Percentiles rank a stretch among this genome's conserved stretches.
Conservation (phyloP, 2,113 vertebrate species). For the Pycnonotus jocosus region DNA sequence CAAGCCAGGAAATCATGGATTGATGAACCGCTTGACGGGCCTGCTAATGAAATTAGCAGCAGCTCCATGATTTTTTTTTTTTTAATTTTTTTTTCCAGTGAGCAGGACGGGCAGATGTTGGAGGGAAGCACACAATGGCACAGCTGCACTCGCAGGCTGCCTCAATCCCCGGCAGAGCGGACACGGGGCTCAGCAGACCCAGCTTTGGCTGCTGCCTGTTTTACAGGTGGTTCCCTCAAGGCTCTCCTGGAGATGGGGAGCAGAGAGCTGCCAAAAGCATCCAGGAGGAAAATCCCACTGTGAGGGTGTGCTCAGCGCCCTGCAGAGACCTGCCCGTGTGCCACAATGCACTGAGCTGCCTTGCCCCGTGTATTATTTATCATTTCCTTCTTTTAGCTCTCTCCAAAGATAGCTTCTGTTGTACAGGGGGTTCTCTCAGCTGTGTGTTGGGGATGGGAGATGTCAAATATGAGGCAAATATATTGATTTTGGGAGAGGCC, state of each 20-base stretch:
- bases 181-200: not conserved
- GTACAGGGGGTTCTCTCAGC: not conserved
- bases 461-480: not conserved
- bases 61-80: not conserved
- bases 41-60: slow-evolving; percentile 49
- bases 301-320: accelerated
- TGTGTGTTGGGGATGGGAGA: not conserved
- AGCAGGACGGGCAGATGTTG: not conserved
- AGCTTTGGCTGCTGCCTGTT: not conserved
- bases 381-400: not conserved
- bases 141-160: not conserved
- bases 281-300: not conserved
- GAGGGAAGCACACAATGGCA: not conserved
- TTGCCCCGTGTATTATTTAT: not conserved
- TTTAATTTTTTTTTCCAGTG: not conserved
- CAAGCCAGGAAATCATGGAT: slow-evolving; percentile 28
- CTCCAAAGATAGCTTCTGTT: not conserved
- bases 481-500: not conserved
- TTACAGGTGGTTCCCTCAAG: not conserved
- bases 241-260: not conserved
- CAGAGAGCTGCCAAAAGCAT: not conserved
- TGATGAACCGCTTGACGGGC: slow-evolving; percentile 26
- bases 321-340: not conserved
- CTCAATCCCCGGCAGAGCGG: not conserved
- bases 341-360: not conserved